A percentile compares a stretch with the other conserved stretches of the same genome.
phyloP scores from a whole-genome alignment of 2,797 vertebrate genomes.

The Sitta carolinensis region DNA sequence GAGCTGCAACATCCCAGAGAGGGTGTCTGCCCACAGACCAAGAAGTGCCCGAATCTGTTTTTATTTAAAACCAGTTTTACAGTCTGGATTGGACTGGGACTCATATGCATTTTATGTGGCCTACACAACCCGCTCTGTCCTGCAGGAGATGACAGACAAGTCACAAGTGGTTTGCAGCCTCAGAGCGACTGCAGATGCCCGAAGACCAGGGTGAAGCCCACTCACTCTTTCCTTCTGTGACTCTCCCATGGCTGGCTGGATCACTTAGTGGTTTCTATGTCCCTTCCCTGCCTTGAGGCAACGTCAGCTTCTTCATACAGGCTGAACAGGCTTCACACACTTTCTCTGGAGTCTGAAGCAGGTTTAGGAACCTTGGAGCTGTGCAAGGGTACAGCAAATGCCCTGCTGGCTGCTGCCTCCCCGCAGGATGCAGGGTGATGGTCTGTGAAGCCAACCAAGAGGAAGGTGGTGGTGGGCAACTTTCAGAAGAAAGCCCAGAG shows the following conservation, averaged over 20 bases:
- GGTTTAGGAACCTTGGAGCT: not conserved
- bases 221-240: not conserved
- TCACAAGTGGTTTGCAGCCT: not conserved
- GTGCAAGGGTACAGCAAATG: not conserved
- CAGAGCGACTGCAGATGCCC: not conserved
- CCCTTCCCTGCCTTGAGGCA: slow-evolving; percentile 41
- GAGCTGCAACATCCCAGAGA: not conserved
- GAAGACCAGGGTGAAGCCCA: not conserved
- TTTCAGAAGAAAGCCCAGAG: not conserved
- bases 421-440: fast-evolving
- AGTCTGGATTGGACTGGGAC: not conserved
- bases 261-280: not conserved
- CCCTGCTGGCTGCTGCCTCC: not conserved
- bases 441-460: not conserved
- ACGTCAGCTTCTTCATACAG: not conserved
- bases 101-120: not conserved
- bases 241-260: not conserved
- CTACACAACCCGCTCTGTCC: not conserved
- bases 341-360: not conserved
- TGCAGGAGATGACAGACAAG: not conserved
- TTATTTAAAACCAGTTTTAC: slow-evolving; percentile 3
- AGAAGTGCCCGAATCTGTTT: not conserved
- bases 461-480: not conserved
- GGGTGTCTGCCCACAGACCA: not conserved
- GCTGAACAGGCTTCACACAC: not conserved